Evolutionary conservation across 1,140 invertebrate genomes (phyloP).

Genomic region (Eulimnadia texana): DNA sequence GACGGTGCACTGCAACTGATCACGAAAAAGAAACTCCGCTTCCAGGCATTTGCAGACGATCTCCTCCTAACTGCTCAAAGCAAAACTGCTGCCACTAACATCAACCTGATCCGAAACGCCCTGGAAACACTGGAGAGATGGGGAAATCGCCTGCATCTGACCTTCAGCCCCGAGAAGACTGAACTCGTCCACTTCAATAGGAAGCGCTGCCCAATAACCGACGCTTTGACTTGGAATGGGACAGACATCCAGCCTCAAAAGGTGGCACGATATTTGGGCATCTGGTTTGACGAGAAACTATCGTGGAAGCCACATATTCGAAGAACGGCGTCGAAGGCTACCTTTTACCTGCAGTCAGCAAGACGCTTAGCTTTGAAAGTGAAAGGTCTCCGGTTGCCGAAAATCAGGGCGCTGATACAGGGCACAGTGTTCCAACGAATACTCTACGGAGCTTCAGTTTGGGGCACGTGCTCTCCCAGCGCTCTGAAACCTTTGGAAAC

Average conservation of each 20-base stretch:
- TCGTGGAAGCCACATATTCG: neutral
- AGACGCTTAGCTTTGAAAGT: neutral
- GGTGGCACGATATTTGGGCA: neutral
- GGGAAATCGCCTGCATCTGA: neutral
- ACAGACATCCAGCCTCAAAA: neutral
- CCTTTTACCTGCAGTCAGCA: neutral
- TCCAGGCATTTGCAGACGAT: slow-evolving; percentile 8
- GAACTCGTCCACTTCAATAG: slow-evolving; percentile 2
- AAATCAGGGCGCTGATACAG: neutral
- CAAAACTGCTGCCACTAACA: neutral
- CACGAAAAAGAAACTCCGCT: neutral
- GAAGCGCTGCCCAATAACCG: neutral
- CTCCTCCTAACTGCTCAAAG: neutral
- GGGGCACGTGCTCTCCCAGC: neutral
- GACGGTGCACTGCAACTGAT: neutral
- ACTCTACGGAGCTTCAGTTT: neutral
- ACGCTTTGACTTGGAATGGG: neutral
- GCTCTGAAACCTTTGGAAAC: neutral
- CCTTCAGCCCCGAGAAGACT: neutral
- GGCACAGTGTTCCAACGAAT: neutral
- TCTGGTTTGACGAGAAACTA: neutral
- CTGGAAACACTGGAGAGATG: slow-evolving; percentile 1
- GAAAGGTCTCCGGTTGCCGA: neutral
- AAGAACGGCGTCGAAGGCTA: neutral
- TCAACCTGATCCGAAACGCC: neutral